These are phyloP conservation scores for Pemphigus obesinymphae DNA, from an alignment of 1,140 invertebrate species.

Conservation along the genomic window DNA sequence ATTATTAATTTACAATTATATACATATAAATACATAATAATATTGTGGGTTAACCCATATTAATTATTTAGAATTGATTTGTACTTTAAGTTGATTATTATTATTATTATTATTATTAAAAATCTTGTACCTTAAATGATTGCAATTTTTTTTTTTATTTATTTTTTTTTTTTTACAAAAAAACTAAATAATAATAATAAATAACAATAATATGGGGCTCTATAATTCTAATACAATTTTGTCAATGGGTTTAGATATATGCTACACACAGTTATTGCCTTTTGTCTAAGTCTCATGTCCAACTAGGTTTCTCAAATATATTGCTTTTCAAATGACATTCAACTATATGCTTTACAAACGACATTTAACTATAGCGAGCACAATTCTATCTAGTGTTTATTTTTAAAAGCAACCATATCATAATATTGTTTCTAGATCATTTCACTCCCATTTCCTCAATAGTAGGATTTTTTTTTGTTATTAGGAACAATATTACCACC, in stretches of 20 bases:
- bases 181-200: background rate
- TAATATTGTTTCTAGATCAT: slow-evolving; percentile 30
- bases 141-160: background rate
- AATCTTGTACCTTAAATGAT: slow-evolving; percentile 14
- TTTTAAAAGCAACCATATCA: slow-evolving; percentile 1
- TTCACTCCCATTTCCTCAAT: background rate
- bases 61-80: slow-evolving; percentile 36
- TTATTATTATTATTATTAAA: slow-evolving; percentile 18
- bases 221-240: background rate
- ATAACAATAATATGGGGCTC: background rate
- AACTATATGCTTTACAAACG: slow-evolving; percentile 20
- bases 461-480: slow-evolving; percentile 9
- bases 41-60: background rate
- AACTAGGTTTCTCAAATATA: slow-evolving; percentile 10
- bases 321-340: slow-evolving; percentile 18
- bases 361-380: slow-evolving; percentile 2
- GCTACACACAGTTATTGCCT: slow-evolving; percentile 26
- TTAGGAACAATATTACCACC: slow-evolving; percentile 40
- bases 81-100: slow-evolving; percentile 31
- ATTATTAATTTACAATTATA: slow-evolving; percentile 14
- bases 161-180: too few relatives aligned
- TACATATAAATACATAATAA: slow-evolving; percentile 27
- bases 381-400: slow-evolving; percentile 13
- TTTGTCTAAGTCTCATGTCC: slow-evolving; percentile 37
- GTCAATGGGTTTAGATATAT: background rate